Evolutionary conservation across 37 sponge, comb jelly and placozoan genomes (phyloP).

Genomic region (Spongilla lacustris): DNA sequence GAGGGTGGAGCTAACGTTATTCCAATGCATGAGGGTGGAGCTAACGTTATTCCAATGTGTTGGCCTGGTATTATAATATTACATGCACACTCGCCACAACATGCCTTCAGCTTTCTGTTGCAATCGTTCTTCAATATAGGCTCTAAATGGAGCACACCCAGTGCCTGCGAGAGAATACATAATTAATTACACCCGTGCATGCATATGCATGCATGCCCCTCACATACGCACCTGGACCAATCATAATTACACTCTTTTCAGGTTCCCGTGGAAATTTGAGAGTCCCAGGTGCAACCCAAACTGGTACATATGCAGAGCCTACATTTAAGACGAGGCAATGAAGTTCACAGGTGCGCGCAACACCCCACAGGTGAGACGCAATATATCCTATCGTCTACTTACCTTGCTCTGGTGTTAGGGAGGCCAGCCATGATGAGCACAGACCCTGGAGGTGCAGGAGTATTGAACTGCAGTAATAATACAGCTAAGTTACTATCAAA

Average conservation of each 20-base stretch:
- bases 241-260: slow-evolving; percentile 76
- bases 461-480: neutral
- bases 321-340: neutral
- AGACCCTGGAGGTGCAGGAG: slow-evolving; percentile 68
- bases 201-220: neutral
- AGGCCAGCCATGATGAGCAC: slow-evolving; percentile 90
- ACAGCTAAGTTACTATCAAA: neutral
- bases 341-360: neutral
- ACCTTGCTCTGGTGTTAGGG: slow-evolving; percentile 64
- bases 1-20: too few species aligned
- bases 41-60: too few species aligned
- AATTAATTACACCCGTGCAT: neutral
- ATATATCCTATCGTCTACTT: neutral
- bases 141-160: slow-evolving; percentile 98
- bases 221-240: slow-evolving; percentile 73
- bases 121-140: slow-evolving; percentile 76
- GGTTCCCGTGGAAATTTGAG: slow-evolving; percentile 54
- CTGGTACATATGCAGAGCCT: slow-evolving; percentile 58
- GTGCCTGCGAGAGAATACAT: slow-evolving; percentile 55
- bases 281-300: slow-evolving; percentile 84
- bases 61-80: too few species aligned
- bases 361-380: too few species aligned
- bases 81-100: neutral
- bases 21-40: too few species aligned
- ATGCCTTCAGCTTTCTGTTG: slow-evolving; percentile 27